phyloP scores from a whole-genome alignment of 2,888 invertebrate species.

The Philopedon plagiatum region DNA sequence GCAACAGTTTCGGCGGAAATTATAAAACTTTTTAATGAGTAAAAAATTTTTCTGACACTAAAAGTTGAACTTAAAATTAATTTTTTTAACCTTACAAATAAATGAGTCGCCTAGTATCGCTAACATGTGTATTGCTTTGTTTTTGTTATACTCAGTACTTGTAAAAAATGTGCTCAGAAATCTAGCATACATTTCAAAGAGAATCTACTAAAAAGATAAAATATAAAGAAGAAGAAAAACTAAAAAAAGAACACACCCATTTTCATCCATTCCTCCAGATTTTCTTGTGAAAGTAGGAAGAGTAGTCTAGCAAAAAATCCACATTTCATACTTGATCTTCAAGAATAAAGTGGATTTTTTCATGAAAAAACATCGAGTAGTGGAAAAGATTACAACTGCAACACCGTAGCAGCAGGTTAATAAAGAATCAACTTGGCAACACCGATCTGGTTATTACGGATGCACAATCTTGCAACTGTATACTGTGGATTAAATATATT shows the following conservation, averaged over 20 bases:
- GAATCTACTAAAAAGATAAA: constrained; percentile 17
- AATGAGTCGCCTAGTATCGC: too few relatives aligned
- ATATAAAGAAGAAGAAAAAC: constrained; percentile 27
- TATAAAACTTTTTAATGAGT: too few relatives aligned
- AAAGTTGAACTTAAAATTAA: too few relatives aligned
- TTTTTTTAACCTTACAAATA: too few relatives aligned
- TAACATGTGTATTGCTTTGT: too few relatives aligned
- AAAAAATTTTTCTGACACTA: too few relatives aligned
- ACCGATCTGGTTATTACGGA: constrained; percentile 35
- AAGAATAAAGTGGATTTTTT: constrained; percentile 50
- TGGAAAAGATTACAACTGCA: constrained; percentile 41
- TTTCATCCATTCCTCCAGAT: constrained; percentile 50
- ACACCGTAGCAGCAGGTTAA: constrained; percentile 36
- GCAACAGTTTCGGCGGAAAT: too few relatives aligned
- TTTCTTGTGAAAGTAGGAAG: constrained; percentile 49
- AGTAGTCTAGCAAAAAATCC: constrained; percentile 50
- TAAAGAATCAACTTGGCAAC: constrained; percentile 31
- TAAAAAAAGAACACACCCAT: constrained; percentile 47
- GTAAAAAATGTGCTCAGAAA: neutral
- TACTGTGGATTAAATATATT: constrained; percentile 15
- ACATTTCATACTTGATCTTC: constrained; percentile 50
- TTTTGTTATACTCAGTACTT: neutral
- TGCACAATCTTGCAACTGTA: constrained; percentile 35
- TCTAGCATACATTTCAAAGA: neutral
- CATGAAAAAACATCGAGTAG: constrained; percentile 47